Conservation (phyloP, 1,140 invertebrate species). For the Euschistus heros region DNA sequence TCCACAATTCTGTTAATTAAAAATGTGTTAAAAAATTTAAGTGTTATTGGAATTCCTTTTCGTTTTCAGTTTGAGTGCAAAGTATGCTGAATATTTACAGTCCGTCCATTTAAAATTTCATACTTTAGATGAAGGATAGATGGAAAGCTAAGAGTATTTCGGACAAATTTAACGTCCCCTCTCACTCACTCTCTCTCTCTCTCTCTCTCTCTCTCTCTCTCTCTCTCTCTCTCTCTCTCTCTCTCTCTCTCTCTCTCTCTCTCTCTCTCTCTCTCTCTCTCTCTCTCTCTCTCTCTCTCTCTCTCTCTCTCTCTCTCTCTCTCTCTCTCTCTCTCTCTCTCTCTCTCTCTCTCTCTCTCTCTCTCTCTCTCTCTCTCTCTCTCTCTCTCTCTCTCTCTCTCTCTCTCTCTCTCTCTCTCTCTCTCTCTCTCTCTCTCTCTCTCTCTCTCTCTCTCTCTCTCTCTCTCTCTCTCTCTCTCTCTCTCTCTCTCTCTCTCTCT, state of each 20-base stretch:
- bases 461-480: neutral
- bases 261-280: conserved; percentile 18
- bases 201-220: neutral
- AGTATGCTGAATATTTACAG: no score
- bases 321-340: conserved; percentile 2
- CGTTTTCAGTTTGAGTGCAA: no score
- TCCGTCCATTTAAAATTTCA: no score
- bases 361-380: neutral
- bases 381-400: conserved; percentile 4
- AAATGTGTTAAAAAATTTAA: no score
- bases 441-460: conserved; percentile 8
- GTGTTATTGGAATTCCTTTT: no score
- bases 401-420: conserved; percentile 17
- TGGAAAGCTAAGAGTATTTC: no score
- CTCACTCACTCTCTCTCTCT: no score
- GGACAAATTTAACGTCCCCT: no score
- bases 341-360: conserved; percentile 11
- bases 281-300: conserved; percentile 17
- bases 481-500: no score
- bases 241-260: conserved; percentile 18
- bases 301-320: conserved; percentile 4
- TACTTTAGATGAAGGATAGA: no score
- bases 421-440: conserved; percentile 18
- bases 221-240: conserved; percentile 13
- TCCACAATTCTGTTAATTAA: no score